A percentile compares a stretch with the other conserved stretches of the same genome.
Evolutionary conservation across 2,113 vertebrate species (phyloP).

Genomic region (Plecotus auritus): DNA sequence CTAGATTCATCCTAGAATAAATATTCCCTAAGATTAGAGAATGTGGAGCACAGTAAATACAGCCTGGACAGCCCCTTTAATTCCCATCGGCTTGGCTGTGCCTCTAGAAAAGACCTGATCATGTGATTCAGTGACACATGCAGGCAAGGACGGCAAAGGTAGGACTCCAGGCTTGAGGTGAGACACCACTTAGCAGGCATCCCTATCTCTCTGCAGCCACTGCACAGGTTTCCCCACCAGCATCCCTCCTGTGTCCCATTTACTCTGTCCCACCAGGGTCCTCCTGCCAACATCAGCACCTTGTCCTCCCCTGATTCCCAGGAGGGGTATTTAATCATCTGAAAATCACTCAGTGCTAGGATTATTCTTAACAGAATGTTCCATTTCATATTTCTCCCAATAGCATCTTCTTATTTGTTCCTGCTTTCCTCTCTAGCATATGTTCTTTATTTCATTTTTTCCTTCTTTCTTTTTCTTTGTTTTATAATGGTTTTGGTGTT

Average conservation of each 20-base stretch:
- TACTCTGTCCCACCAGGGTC: background rate
- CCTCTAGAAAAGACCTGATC: background rate
- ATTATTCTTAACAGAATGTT: background rate
- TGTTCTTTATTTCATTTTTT: background rate
- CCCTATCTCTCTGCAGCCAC: background rate
- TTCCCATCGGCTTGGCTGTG: background rate
- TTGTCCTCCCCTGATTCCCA: background rate
- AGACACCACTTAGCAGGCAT: accelerated
- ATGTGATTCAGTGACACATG: accelerated
- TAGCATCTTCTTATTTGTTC: too few relatives aligned
- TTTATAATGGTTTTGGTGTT: background rate
- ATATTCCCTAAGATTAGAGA: background rate
- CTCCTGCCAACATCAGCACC: background rate
- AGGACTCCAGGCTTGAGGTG: too few relatives aligned
- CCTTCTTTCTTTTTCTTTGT: background rate
- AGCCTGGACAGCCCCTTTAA: background rate
- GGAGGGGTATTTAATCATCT: background rate
- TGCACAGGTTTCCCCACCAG: accelerated
- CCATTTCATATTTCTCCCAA: background rate
- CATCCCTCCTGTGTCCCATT: accelerated
- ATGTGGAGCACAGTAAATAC: background rate
- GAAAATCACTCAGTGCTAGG: background rate
- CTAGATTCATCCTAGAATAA: background rate
- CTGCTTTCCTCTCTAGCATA: background rate
- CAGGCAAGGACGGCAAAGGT: background rate